Percentiles rank a stretch among this genome's conserved stretches.
phyloP scores from a whole-genome alignment of 1,140 invertebrate species.

The Achatina immaculata region DNA sequence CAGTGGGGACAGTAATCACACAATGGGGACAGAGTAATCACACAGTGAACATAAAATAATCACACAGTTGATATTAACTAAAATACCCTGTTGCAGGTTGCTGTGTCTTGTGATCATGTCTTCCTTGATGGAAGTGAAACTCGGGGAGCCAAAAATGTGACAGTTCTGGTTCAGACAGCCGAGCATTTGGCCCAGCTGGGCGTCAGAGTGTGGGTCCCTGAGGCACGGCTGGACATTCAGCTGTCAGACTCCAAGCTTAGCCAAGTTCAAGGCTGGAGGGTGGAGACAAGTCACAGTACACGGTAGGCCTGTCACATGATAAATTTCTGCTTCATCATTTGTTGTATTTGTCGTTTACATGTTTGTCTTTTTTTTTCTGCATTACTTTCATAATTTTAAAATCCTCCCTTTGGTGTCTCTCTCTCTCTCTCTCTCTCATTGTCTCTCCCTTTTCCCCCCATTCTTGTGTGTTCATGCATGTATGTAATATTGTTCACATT shows the following conservation, averaged over 20 bases:
- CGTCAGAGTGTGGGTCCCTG: constrained; percentile 97
- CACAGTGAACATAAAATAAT: too few species aligned
- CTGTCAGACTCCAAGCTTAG: constrained; percentile 90
- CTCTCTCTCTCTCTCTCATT: too few species aligned
- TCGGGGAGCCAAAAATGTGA: constrained; percentile 92
- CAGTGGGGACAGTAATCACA: too few species aligned
- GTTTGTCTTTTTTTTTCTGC: neutral
- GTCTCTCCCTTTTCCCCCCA: too few species aligned
- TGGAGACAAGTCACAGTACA: neutral
- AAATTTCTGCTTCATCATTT: neutral
- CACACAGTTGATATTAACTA: too few species aligned
- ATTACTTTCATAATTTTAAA: neutral
- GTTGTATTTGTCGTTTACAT: neutral
- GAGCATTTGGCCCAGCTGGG: constrained; percentile 88
- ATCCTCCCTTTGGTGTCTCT: too few species aligned
- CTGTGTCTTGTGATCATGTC: constrained; percentile 94
- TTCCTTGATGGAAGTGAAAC: constrained; percentile 97
- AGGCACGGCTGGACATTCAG: constrained; percentile 90
- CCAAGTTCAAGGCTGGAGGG: constrained; percentile 87
- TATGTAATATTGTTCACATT: too few species aligned
- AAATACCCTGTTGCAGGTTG: constrained; percentile 78
- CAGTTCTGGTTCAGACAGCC: constrained; percentile 93
- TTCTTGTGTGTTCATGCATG: too few species aligned
- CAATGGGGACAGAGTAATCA: too few species aligned
- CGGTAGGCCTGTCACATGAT: neutral